These are phyloP conservation scores for Danaus chrysippus DNA, from an alignment of 2,888 invertebrate genomes.

Conservation along the genomic window DNA sequence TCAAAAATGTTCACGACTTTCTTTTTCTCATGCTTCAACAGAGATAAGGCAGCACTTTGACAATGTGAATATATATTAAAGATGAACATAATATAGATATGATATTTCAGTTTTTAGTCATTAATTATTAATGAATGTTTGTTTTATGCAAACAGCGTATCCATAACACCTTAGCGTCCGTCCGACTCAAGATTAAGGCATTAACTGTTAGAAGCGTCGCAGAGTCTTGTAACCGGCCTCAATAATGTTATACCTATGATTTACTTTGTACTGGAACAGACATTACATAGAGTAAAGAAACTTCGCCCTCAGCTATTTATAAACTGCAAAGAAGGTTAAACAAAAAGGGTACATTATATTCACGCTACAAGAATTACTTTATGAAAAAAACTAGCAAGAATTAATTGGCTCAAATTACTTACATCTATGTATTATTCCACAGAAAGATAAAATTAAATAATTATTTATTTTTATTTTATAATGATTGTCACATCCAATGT, in stretches of 20 bases:
- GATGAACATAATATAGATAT: background rate
- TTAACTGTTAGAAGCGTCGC: slow-evolving; percentile 57
- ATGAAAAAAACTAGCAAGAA: too few relatives aligned
- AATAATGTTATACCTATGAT: slow-evolving; percentile 45
- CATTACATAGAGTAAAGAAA: background rate
- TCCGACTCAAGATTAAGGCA: slow-evolving; percentile 77
- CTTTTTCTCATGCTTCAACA: background rate
- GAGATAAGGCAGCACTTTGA: background rate
- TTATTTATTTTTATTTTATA: background rate
- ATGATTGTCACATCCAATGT: slow-evolving; percentile 11
- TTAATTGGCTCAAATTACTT: too few relatives aligned
- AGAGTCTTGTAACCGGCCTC: slow-evolving; percentile 44
- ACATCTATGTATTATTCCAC: background rate
- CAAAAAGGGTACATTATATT: background rate
- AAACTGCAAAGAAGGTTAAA: background rate
- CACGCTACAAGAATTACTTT: too few relatives aligned
- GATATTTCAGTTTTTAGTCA: background rate
- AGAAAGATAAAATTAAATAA: background rate
- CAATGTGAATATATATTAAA: background rate
- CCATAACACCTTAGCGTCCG: slow-evolving; percentile 53
- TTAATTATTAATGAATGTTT: slow-evolving; percentile 4
- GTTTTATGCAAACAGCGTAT: slow-evolving; percentile 34
- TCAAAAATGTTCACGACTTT: background rate
- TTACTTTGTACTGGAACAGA: slow-evolving; percentile 25
- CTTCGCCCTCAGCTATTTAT: background rate